Evolutionary conservation across 2,113 vertebrate genomes (phyloP).

Genomic region (Rattus rattus): DNA sequence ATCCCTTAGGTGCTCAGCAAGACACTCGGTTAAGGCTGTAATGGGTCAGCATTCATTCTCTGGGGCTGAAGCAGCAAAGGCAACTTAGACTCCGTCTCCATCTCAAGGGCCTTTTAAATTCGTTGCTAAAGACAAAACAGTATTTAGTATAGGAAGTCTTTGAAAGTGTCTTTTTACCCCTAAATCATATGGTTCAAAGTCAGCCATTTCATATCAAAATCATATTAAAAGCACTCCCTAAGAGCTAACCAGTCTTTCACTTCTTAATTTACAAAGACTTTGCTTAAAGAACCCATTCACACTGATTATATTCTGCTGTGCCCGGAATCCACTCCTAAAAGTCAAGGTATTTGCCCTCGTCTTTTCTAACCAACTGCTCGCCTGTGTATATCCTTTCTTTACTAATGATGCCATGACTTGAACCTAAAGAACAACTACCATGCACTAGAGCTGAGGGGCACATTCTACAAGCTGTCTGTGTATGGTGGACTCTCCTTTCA

Average conservation of each 20-base stretch:
- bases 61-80: not conserved
- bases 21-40: not conserved
- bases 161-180: not conserved
- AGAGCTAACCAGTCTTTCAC: not conserved
- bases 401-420: not conserved
- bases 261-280: not conserved
- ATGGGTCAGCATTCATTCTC: not conserved
- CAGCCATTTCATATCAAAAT: constrained; percentile 22
- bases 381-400: not conserved
- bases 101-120: not conserved
- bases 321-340: constrained; percentile 10
- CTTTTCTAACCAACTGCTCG: not conserved
- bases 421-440: not conserved
- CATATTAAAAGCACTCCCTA: not conserved
- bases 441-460: not conserved
- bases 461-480: not conserved
- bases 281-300: constrained; percentile 28
- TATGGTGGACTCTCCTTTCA: not conserved
- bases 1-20: not conserved
- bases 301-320: not conserved
- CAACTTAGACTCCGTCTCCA: not conserved
- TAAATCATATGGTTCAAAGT: not conserved
- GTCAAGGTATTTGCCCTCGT: not conserved
- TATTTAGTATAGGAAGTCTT: not conserved
- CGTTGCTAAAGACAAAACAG: constrained; percentile 43